Base-by-base conservation (phyloP, 2,888 invertebrate genomes). In the Rhamphomyia laevipes region DNA sequence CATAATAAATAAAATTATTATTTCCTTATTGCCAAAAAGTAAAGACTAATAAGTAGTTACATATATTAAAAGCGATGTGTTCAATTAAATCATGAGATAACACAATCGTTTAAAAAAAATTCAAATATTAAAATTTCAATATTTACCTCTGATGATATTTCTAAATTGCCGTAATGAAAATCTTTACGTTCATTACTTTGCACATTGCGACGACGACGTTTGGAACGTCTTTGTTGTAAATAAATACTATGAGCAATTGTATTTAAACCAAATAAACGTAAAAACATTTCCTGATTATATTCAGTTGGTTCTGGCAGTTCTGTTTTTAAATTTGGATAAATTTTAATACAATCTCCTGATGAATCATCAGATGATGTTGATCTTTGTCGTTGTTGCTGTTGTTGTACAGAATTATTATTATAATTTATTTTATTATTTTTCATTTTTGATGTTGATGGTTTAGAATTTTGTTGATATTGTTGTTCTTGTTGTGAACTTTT, bases 91-190 rank as follows among this genome's bases (percentile, higher is more conserved):
- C n/a, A n/a, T n/a, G n/a, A n/a, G n/a, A n/a, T n/a, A n/a, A n/a
- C n/a, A n/a, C n/a, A n/a, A n/a, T n/a, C n/a, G n/a, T n/a, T n/a
- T n/a, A n/a, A n/a, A n/a, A n/a, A n/a, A n/a, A n/a, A n/a, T n/a
- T n/a, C n/a, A n/a, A n/a, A n/a, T n/a, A 15, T n/a, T 12, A 11
- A 13, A 31, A 21, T 17, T 12, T 13, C n/a, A 37, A 33, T 30
- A n/a, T 44, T 46, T 37, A 52, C 52, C 17, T 52, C 50, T 11
- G 52, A 58, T 44, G 62, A 62, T 23, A 65, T 44, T 44, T 58
- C 69, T 53, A 67, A 60, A 31, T 62, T 63, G 13, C 68, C 70
- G 55, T 70, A 70, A 50, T 69, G 69, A 51, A 62, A 70, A 51
- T 65, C 70, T n/a, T 61, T 59, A 17, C 61, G 64, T 21, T 65